Evolutionary conservation across 2,113 vertebrate genomes (phyloP).

Genomic region (Carassius gibelio): DNA sequence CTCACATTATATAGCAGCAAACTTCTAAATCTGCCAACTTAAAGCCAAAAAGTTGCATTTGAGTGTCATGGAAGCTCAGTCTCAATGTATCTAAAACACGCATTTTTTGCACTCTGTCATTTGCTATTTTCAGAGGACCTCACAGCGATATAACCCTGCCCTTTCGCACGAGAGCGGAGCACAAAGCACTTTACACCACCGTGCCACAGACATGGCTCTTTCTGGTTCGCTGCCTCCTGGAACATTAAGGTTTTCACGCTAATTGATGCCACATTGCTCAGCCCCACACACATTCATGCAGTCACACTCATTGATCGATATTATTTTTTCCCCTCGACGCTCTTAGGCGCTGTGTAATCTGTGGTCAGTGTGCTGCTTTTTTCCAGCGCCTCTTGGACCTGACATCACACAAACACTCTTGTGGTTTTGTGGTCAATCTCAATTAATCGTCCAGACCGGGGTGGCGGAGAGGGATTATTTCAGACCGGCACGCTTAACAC

Average conservation of each 20-base stretch:
- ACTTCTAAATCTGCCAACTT: neutral
- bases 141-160: constrained; percentile 51
- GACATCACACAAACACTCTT: constrained; percentile 80
- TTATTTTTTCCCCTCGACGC: constrained; percentile 59
- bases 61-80: constrained; percentile 25
- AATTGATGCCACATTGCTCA: constrained; percentile 62
- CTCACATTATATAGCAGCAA: neutral
- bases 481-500: constrained; percentile 77
- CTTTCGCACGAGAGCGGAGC: constrained; percentile 43
- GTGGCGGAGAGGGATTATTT: constrained; percentile 74
- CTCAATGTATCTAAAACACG: constrained; percentile 43
- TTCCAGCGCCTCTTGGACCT: constrained; percentile 75
- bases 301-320: constrained; percentile 55
- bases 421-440: constrained; percentile 79
- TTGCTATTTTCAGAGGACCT: constrained; percentile 50
- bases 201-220: constrained; percentile 56
- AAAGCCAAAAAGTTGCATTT: neutral
- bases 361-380: constrained; percentile 83
- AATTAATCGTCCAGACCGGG: constrained; percentile 77
- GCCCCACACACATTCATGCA: constrained; percentile 42
- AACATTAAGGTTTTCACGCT: constrained; percentile 57
- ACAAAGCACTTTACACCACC: constrained; percentile 42
- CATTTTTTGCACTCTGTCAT: constrained; percentile 48
- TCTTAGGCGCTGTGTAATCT: constrained; percentile 74
- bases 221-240: constrained; percentile 49